phyloP scores from a whole-genome alignment of 2,797 vertebrate species.

The Melanotaenia boesemani region DNA sequence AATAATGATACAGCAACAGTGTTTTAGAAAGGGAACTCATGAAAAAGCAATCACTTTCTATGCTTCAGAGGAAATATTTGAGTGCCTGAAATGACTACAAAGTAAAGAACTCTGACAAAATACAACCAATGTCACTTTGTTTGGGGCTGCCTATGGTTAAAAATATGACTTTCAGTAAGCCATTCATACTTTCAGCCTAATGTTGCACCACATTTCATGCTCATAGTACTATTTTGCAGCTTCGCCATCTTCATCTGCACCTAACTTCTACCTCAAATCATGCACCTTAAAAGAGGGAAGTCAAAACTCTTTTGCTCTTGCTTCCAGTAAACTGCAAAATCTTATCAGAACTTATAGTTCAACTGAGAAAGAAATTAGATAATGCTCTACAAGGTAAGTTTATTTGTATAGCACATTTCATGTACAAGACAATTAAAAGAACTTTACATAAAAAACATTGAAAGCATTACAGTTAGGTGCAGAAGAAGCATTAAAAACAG shows the following conservation, averaged over 20 bases:
- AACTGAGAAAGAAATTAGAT: too few relatives aligned
- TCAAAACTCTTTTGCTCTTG: too few relatives aligned
- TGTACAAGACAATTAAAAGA: too few relatives aligned
- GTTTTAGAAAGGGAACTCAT: neutral
- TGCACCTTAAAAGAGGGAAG: too few relatives aligned
- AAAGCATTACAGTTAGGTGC: too few relatives aligned
- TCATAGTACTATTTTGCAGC: neutral
- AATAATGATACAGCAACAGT: neutral
- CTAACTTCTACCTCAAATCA: neutral
- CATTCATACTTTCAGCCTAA: neutral
- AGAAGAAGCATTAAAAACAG: too few relatives aligned
- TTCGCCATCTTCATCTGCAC: neutral
- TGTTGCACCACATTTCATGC: neutral
- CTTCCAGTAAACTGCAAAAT: too few relatives aligned
- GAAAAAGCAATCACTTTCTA: neutral
- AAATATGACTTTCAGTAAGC: neutral
- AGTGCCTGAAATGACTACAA: neutral
- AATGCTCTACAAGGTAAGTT: too few relatives aligned
- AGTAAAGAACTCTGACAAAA: neutral
- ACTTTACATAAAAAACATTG: too few relatives aligned
- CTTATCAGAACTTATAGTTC: too few relatives aligned
- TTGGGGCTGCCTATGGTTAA: neutral
- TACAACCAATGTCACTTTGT: neutral
- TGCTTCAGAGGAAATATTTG: neutral
- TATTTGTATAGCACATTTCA: too few relatives aligned